phyloP scores from a whole-genome alignment of 2,113 vertebrate species.

The Oophaga pumilio region DNA sequence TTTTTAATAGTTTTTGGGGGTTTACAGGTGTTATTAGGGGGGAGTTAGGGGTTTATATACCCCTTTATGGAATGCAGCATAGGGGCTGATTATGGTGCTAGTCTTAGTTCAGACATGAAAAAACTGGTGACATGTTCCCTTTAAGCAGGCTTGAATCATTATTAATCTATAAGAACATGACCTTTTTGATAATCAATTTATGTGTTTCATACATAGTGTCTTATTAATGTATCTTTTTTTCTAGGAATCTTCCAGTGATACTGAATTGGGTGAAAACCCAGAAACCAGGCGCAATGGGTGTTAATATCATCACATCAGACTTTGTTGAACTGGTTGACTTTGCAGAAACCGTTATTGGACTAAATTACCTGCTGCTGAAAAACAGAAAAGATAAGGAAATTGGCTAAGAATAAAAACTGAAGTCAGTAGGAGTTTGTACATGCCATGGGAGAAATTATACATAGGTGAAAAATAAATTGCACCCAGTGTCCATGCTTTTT shows the following conservation, averaged over 20 bases:
- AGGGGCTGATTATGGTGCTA: too few species aligned
- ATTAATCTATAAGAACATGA: neutral
- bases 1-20: too few species aligned
- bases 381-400: slow-evolving; percentile 58
- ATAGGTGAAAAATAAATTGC: neutral
- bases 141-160: too few species aligned
- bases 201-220: neutral
- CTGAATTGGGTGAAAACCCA: slow-evolving; percentile 94
- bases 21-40: too few species aligned
- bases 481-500: neutral
- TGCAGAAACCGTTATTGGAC: slow-evolving; percentile 88
- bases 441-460: neutral
- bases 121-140: too few species aligned
- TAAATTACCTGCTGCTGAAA: slow-evolving; percentile 85
- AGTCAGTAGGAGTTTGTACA: neutral
- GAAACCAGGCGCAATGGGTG: slow-evolving; percentile 85
- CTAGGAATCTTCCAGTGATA: slow-evolving; percentile 91
- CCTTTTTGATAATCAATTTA: neutral
- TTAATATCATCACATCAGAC: slow-evolving; percentile 98
- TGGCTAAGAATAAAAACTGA: slow-evolving; percentile 1
- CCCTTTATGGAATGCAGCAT: too few species aligned
- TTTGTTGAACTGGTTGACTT: slow-evolving; percentile 97
- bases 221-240: slow-evolving; percentile 30
- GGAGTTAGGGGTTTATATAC: too few species aligned
- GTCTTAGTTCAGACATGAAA: too few species aligned